Conservation (phyloP, 2,797 vertebrate species). For the Lacerta bilineata region DNA sequence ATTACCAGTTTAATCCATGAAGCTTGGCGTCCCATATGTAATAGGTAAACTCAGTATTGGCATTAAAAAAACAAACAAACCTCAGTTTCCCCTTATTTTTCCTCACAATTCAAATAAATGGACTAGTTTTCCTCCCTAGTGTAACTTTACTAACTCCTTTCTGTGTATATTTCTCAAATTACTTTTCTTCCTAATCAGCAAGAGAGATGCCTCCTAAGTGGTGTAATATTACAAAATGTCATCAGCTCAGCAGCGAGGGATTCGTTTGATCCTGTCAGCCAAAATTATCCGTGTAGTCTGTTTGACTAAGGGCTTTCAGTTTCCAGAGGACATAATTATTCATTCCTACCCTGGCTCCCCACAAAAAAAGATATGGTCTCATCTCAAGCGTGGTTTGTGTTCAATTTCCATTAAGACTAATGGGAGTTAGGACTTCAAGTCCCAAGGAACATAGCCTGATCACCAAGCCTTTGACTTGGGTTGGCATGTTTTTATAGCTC, state of each 20-base stretch:
- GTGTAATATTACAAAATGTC: slow-evolving; percentile 31
- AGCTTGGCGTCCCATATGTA: background rate
- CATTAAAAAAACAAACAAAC: background rate
- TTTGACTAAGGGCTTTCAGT: slow-evolving; percentile 31
- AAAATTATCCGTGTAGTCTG: slow-evolving; percentile 26
- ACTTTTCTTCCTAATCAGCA: slow-evolving; percentile 36
- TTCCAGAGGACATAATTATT: slow-evolving; percentile 44
- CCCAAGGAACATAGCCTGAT: slow-evolving; percentile 10
- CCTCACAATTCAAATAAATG: slow-evolving; percentile 21
- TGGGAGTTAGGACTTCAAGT: slow-evolving; percentile 25
- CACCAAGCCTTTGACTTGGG: slow-evolving; percentile 16
- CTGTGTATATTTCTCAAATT: slow-evolving; percentile 24
- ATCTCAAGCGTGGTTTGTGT: slow-evolving; percentile 34
- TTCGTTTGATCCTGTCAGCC: slow-evolving; percentile 37
- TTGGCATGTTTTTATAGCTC: slow-evolving; percentile 36
- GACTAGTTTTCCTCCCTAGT: background rate
- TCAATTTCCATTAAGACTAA: slow-evolving; percentile 27
- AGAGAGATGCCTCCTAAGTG: slow-evolving; percentile 30
- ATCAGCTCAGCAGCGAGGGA: slow-evolving; percentile 25
- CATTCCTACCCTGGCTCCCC: background rate
- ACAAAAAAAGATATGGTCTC: slow-evolving; percentile 1
- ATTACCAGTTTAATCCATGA: background rate
- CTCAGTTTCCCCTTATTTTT: background rate
- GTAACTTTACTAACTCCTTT: slow-evolving; percentile 7
- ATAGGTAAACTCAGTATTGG: background rate